Conservation (phyloP, 2,113 vertebrate species). For the Microcebus griseorufus region DNA sequence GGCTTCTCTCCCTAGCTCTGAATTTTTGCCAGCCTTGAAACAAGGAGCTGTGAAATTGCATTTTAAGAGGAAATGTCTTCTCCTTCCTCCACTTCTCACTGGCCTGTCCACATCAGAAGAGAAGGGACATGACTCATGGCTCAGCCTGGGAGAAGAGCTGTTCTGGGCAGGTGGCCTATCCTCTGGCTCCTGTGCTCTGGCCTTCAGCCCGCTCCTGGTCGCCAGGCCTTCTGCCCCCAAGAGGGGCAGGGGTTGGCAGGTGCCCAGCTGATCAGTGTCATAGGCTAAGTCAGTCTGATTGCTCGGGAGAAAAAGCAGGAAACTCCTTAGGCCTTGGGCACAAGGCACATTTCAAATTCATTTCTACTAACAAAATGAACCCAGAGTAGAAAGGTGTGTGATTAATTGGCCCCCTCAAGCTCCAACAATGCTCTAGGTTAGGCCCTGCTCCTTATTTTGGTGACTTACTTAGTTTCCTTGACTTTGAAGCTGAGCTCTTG, state of each 20-base stretch:
- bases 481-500: neutral
- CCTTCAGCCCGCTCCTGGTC: neutral
- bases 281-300: neutral
- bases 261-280: neutral
- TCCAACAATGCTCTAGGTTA: neutral
- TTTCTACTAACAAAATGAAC: slow-evolving; percentile 31
- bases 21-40: neutral
- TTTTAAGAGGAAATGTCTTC: neutral
- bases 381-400: neutral
- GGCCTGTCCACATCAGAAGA: neutral
- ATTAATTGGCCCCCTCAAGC: neutral
- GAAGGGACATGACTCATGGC: neutral
- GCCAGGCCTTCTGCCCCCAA: fast-evolving
- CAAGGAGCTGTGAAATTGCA: neutral
- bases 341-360: neutral
- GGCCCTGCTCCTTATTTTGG: neutral
- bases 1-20: neutral
- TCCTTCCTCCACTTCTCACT: neutral
- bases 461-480: neutral
- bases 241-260: neutral
- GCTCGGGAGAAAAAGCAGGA: neutral
- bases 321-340: neutral
- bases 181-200: neutral
- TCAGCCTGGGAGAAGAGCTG: neutral
- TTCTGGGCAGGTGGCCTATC: neutral